These are phyloP conservation scores for Chymomyza fuscimana DNA, from an alignment of 2,888 invertebrate species.

Conservation along the genomic window DNA sequence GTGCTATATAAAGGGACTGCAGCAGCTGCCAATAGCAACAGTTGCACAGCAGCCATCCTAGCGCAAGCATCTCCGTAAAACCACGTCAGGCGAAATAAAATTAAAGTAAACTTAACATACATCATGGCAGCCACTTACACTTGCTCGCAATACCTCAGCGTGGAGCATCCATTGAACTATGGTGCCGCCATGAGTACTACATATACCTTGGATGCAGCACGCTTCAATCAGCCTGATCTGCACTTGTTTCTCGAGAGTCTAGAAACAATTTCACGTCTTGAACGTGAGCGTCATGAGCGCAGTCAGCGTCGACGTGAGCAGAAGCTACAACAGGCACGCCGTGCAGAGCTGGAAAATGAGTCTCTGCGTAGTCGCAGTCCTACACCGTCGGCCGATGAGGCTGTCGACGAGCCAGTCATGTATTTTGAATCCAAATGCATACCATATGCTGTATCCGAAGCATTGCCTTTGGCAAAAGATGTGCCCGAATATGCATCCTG, in stretches of 20 bases:
- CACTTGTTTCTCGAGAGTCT: constrained; percentile 65
- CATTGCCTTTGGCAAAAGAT: neutral
- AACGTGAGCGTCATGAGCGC: constrained; percentile 53
- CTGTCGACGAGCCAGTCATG: constrained; percentile 50
- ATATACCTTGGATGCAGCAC: constrained; percentile 47
- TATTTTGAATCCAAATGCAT: constrained; percentile 61
- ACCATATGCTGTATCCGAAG: constrained; percentile 48
- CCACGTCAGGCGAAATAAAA: neutral
- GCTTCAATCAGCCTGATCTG: constrained; percentile 53
- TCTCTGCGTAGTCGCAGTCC: constrained; percentile 44
- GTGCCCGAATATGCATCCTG: constrained; percentile 46
- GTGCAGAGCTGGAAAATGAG: constrained; percentile 34
- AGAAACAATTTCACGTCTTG: constrained; percentile 65
- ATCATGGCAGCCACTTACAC: constrained; percentile 28
- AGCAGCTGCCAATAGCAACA: constrained; percentile 21
- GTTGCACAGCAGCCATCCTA: constrained; percentile 41
- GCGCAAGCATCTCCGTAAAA: constrained; percentile 20
- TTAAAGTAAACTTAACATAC: constrained; percentile 26
- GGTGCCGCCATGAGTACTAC: constrained; percentile 29
- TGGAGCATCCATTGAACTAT: constrained; percentile 17
- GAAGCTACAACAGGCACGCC: constrained; percentile 29
- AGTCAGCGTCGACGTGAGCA: constrained; percentile 36
- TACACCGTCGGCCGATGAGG: constrained; percentile 58
- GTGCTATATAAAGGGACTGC: constrained; percentile 32
- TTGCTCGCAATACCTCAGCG: constrained; percentile 45